Percentiles rank a stretch among this genome's conserved stretches.
phyloP scores from a whole-genome alignment of 35 echinoderm and acorn worm species.

The Stichopus chloronotus region DNA sequence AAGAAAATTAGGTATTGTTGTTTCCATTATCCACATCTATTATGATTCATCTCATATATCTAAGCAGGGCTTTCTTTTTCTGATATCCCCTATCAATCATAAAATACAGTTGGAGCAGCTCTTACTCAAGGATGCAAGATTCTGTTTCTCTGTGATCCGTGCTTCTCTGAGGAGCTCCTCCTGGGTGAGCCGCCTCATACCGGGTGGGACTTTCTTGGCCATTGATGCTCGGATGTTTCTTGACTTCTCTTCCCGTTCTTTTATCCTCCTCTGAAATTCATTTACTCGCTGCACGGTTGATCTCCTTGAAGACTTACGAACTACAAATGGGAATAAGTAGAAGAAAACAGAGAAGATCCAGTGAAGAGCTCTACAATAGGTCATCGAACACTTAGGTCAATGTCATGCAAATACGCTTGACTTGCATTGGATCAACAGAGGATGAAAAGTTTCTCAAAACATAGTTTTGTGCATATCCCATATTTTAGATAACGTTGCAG shows the following conservation, averaged over 20 bases:
- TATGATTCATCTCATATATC: too few species aligned
- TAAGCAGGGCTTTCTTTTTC: too few species aligned
- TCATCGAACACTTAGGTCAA: neutral
- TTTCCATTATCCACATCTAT: too few species aligned
- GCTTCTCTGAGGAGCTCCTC: conserved; percentile 92
- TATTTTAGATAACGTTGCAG: too few species aligned
- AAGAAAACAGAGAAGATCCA: neutral
- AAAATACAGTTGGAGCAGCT: neutral
- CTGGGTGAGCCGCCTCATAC: conserved; percentile 88
- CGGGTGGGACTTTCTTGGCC: conserved; percentile 61
- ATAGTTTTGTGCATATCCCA: too few species aligned
- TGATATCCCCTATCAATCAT: too few species aligned
- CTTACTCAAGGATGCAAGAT: conserved; percentile 88
- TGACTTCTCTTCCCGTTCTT: conserved; percentile 76
- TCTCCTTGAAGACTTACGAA: conserved; percentile 80
- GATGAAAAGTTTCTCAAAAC: too few species aligned
- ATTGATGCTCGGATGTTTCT: conserved; percentile 49
- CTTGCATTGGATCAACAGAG: neutral
- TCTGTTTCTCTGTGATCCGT: conserved; percentile 83
- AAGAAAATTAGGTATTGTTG: too few species aligned
- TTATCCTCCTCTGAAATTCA: conserved; percentile 82
- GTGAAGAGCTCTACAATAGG: neutral
- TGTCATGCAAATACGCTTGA: neutral
- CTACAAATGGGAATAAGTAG: conserved; percentile 23
- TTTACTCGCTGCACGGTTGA: conserved; percentile 82